phyloP scores from a whole-genome alignment of 2,113 vertebrate species.

The Pithys albifrons region DNA sequence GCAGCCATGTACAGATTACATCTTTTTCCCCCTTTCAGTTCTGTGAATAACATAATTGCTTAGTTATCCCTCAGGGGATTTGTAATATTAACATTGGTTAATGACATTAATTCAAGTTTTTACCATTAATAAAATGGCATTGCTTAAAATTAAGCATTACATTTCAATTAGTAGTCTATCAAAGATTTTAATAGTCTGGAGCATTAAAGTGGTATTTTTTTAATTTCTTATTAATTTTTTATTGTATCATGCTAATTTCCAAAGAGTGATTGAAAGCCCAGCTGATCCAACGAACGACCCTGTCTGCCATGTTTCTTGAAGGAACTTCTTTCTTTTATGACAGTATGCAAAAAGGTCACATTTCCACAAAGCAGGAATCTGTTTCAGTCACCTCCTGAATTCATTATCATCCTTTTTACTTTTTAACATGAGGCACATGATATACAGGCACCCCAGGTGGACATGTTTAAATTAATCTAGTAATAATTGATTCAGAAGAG shows the following conservation, averaged over 20 bases:
- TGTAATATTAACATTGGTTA: constrained; percentile 71
- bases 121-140: constrained; percentile 70
- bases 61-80: constrained; percentile 65
- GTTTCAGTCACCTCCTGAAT: constrained; percentile 67
- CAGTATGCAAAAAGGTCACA: constrained; percentile 69
- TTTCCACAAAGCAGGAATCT: constrained; percentile 70
- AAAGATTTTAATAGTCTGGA: constrained; percentile 49
- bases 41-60: constrained; percentile 68
- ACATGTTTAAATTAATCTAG: constrained; percentile 79
- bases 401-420: constrained; percentile 64
- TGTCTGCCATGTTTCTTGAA: constrained; percentile 61
- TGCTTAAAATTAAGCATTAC: constrained; percentile 72
- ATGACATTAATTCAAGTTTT: constrained; percentile 74
- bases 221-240: constrained; percentile 67
- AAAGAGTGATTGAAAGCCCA: constrained; percentile 62
- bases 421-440: constrained; percentile 70
- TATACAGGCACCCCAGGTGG: constrained; percentile 65
- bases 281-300: constrained; percentile 20
- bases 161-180: constrained; percentile 71
- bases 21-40: neutral
- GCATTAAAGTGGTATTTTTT: constrained; percentile 52
- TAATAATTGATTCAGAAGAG: constrained; percentile 81
- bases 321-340: constrained; percentile 49
- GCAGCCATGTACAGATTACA: neutral
- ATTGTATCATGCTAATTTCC: constrained; percentile 64